Evolutionary conservation across 2,113 vertebrate species (phyloP).

Genomic region (Psittacara wagleri): DNA sequence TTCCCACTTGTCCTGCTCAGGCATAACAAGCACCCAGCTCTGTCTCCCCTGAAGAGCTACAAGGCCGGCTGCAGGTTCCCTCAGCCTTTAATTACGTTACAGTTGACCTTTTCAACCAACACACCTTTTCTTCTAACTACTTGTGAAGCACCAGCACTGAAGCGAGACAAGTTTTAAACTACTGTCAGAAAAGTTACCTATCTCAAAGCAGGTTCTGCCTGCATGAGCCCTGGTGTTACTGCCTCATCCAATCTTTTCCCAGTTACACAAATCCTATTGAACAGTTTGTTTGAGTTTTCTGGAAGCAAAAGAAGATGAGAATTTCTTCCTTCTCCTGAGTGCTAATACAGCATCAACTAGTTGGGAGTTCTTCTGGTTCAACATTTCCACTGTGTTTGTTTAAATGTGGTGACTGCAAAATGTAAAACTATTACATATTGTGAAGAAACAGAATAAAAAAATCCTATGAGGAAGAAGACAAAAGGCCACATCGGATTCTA

Average conservation of each 20-base stretch:
- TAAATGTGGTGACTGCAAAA: not conserved
- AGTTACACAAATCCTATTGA: not conserved
- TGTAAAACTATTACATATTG: not conserved
- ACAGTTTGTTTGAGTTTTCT: not conserved
- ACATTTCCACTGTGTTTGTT: not conserved
- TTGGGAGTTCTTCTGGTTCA: not conserved
- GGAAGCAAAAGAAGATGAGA: not conserved
- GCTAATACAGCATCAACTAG: not conserved
- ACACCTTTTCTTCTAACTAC: not conserved
- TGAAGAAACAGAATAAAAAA: not conserved
- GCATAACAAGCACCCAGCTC: not conserved
- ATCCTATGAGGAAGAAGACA: not conserved
- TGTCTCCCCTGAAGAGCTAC: not conserved
- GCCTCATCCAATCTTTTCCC: not conserved
- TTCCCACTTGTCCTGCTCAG: not conserved
- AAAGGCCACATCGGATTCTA: not conserved
- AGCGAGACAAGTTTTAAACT: not conserved
- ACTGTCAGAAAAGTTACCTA: not conserved
- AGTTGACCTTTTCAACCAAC: constrained; percentile 43
- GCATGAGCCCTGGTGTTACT: not conserved
- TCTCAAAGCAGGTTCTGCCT: not conserved
- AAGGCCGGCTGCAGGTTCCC: not conserved
- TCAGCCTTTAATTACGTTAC: not conserved
- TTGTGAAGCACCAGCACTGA: not conserved
- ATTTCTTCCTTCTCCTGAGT: not conserved